Evolutionary conservation across 1,140 invertebrate genomes (phyloP).

Genomic region (Myzus persicae): DNA sequence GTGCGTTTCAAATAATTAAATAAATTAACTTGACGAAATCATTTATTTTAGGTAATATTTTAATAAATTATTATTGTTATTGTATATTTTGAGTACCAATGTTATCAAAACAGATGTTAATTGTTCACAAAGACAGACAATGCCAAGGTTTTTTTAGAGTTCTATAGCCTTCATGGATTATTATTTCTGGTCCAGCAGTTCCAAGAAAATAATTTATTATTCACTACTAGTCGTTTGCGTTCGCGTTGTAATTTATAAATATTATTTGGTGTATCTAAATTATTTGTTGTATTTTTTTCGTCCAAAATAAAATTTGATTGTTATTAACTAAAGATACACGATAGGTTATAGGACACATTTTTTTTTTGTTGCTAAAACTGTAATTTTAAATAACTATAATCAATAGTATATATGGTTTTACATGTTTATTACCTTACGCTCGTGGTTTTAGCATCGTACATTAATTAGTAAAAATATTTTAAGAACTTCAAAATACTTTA

Average conservation of each 20-base stretch:
- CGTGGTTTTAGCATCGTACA: not conserved
- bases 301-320: not conserved
- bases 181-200: conserved; percentile 58
- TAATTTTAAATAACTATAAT: not conserved
- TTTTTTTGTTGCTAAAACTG: not conserved
- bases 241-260: not conserved
- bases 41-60: not conserved
- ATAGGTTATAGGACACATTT: not conserved
- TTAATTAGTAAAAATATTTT: conserved; percentile 43
- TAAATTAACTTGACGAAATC: not conserved
- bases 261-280: not conserved
- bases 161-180: conserved; percentile 57
- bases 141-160: conserved; percentile 54
- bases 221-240: not conserved
- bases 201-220: conserved; percentile 51
- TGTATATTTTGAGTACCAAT: conserved; percentile 40
- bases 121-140: conserved; percentile 56
- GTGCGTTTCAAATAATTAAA: not conserved
- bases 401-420: not conserved
- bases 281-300: not conserved
- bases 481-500: not conserved
- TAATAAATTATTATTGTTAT: not conserved
- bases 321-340: not conserved
- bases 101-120: conserved; percentile 47
- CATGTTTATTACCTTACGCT: not conserved